Conservation (phyloP, 2,113 vertebrate species). For the Phalacrocorax aristotelis region DNA sequence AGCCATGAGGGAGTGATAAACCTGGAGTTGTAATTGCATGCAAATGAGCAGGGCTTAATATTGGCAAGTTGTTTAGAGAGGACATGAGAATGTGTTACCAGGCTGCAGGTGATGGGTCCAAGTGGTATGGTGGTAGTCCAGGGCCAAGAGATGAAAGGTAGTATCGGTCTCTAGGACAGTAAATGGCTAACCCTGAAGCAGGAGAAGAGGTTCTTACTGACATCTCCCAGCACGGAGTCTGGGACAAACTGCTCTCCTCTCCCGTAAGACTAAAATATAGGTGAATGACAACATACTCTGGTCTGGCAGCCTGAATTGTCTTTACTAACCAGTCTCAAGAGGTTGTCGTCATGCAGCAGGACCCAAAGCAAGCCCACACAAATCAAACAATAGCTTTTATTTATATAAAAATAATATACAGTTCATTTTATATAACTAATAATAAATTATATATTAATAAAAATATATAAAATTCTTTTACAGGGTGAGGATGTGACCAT, state of each 20-base stretch:
- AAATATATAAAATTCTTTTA: not conserved
- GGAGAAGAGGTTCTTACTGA: not conserved
- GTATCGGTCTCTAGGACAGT: not conserved
- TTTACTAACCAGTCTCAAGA: not conserved
- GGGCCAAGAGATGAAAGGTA: not conserved
- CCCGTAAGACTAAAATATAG: not conserved
- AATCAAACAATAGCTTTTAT: not conserved
- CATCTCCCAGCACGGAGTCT: not conserved
- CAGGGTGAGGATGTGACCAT: not conserved
- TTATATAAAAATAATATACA: not conserved
- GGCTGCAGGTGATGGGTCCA: not conserved
- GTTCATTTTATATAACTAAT: too few species aligned
- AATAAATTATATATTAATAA: not conserved
- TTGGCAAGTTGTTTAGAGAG: not conserved
- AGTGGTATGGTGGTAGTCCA: too few species aligned
- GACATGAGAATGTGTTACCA: not conserved
- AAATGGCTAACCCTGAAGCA: not conserved
- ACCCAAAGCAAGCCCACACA: not conserved
- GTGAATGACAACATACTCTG: not conserved
- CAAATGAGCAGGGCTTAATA: not conserved
- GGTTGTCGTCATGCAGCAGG: rapidly evolving
- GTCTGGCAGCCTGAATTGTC: not conserved
- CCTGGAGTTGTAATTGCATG: not conserved
- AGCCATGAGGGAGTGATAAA: not conserved
- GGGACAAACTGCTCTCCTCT: not conserved